Percentiles rank a stretch among this genome's conserved stretches.
Evolutionary conservation across 2,888 invertebrate genomes (phyloP).

Genomic region (Drosophila setosimentum): DNA sequence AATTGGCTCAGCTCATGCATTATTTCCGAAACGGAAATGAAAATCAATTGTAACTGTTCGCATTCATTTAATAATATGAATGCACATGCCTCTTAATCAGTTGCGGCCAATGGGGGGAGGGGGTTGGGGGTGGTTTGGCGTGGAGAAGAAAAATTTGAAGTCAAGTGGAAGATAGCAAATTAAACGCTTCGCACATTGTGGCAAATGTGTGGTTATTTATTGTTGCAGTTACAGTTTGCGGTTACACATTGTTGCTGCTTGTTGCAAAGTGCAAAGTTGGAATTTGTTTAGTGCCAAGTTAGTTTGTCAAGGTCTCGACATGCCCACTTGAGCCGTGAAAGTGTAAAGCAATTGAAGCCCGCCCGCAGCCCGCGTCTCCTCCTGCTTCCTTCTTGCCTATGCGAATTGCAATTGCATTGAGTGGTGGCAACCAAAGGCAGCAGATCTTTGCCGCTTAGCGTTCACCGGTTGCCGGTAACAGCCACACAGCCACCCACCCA

Average conservation of each 20-base stretch:
- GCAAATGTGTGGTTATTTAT: constrained; percentile 43
- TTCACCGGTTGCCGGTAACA: not conserved
- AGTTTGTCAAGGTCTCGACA: constrained; percentile 57
- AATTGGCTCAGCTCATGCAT: not conserved
- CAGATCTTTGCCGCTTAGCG: constrained; percentile 6
- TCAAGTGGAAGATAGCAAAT: constrained; percentile 27
- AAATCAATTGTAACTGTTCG: not conserved
- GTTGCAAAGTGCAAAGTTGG: constrained; percentile 19
- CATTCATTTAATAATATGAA: constrained; percentile 4
- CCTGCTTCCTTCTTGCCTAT: not conserved
- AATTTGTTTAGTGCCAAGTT: constrained; percentile 56
- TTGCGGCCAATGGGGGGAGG: not conserved
- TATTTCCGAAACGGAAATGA: constrained; percentile 3
- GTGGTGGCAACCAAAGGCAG: not conserved
- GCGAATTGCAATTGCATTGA: constrained; percentile 19
- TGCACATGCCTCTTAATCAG: not conserved
- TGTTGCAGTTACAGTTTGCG: constrained; percentile 34
- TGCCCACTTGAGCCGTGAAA: constrained; percentile 52
- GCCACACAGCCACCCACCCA: not conserved
- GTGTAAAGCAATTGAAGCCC: constrained; percentile 65
- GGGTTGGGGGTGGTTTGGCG: no score
- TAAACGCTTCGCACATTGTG: constrained; percentile 36
- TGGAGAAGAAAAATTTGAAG: constrained; percentile 13
- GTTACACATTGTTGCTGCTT: constrained; percentile 21
- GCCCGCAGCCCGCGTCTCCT: constrained; percentile 15